Percentiles rank a stretch among this genome's conserved stretches.
Conservation (phyloP, 2,888 invertebrate species). For the Ophioninae sp. region DNA sequence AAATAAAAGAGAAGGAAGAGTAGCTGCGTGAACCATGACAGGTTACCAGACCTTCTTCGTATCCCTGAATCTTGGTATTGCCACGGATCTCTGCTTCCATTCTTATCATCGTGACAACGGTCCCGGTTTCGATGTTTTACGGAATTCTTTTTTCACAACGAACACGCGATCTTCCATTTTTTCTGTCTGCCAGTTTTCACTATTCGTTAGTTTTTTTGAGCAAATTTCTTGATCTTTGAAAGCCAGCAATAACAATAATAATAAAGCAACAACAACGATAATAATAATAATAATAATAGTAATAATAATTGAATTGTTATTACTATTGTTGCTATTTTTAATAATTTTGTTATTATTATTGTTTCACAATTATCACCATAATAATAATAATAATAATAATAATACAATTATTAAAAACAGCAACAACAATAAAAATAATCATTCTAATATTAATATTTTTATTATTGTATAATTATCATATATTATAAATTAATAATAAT, state of each 20-base stretch:
- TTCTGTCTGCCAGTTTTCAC: background rate
- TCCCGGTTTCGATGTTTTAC: background rate
- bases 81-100: constrained; percentile 21
- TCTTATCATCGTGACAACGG: constrained; percentile 29
- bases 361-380: too few relatives aligned
- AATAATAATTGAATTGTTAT: too few relatives aligned
- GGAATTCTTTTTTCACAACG: background rate
- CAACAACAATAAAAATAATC: too few relatives aligned
- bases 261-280: too few relatives aligned
- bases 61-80: constrained; percentile 16
- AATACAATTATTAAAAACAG: too few relatives aligned
- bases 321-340: too few relatives aligned
- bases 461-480: too few relatives aligned
- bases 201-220: background rate
- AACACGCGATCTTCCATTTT: background rate
- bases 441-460: too few relatives aligned
- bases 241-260: background rate
- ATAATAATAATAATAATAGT: too few relatives aligned
- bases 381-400: background rate
- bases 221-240: background rate
- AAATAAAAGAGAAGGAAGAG: background rate
- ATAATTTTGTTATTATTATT: too few relatives aligned
- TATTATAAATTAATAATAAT: too few relatives aligned
- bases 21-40: constrained; percentile 9
- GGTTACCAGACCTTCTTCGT: background rate